These are phyloP conservation scores for Naja naja DNA, from an alignment of 2,113 vertebrate species.

Conservation along the genomic window DNA sequence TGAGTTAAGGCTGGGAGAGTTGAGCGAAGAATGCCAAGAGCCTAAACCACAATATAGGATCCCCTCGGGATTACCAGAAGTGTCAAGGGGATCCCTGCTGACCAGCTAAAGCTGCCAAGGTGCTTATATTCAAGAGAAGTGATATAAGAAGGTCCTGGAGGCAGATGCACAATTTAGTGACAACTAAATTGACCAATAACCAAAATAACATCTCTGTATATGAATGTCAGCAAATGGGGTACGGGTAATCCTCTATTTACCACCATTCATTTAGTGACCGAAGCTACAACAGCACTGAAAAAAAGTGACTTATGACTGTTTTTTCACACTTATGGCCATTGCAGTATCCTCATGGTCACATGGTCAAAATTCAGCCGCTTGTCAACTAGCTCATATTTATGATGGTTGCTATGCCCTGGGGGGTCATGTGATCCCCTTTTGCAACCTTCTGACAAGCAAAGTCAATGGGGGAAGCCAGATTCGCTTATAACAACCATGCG, in stretches of 20 bases:
- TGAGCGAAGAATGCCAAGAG: neutral
- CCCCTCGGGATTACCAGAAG: neutral
- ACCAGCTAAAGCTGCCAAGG: neutral
- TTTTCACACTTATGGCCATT: neutral
- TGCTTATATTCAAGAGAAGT: neutral
- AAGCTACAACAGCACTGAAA: neutral
- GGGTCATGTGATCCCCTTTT: neutral
- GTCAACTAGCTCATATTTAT: neutral
- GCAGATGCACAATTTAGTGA: neutral
- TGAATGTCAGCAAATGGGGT: neutral
- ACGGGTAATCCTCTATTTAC: neutral
- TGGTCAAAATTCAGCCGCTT: neutral
- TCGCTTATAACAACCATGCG: neutral
- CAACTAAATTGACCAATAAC: neutral
- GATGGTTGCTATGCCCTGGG: neutral
- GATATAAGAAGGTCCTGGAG: neutral
- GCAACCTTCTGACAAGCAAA: neutral
- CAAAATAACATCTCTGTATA: neutral
- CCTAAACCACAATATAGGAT: neutral
- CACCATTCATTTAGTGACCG: neutral
- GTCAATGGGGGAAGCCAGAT: neutral
- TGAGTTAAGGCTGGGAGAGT: neutral
- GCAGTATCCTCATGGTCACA: neutral
- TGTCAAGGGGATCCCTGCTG: neutral
- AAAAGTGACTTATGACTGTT: neutral